These are phyloP conservation scores for Etheostoma nigrum DNA, from an alignment of 2,797 vertebrate genomes.

Conservation along the genomic window DNA sequence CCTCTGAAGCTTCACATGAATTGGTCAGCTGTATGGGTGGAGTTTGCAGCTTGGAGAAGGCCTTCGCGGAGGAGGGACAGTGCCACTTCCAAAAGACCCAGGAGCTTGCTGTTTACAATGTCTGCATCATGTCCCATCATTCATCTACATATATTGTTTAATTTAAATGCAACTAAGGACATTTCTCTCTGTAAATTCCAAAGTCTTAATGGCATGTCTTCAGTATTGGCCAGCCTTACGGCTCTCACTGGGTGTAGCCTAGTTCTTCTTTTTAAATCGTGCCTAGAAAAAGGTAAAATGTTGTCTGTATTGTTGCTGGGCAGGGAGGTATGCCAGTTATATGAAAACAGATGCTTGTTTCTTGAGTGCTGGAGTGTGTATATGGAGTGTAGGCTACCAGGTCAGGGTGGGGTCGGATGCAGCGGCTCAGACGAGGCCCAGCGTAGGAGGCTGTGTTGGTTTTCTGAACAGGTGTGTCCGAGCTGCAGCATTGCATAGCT, in stretches of 20 bases:
- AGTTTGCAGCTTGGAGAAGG: too few species aligned
- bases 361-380: not conserved
- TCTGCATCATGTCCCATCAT: not conserved
- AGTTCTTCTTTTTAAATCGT: constrained; percentile 54
- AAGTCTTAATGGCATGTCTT: constrained; percentile 41
- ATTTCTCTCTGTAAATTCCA: constrained; percentile 38
- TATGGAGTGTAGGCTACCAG: constrained; percentile 5
- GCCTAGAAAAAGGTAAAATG: constrained; percentile 47
- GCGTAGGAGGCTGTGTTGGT: constrained; percentile 28
- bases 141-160: not conserved
- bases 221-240: constrained; percentile 33
- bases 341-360: constrained; percentile 25
- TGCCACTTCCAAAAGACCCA: too few species aligned
- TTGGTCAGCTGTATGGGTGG: too few species aligned
- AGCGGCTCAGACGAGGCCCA: constrained; percentile 28
- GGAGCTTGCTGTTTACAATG: not conserved
- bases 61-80: too few species aligned
- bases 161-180: constrained; percentile 39
- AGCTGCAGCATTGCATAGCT: constrained; percentile 65
- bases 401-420: constrained; percentile 49
- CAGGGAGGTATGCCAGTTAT: not conserved
- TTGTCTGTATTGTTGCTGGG: constrained; percentile 41
- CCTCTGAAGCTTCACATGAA: too few species aligned
- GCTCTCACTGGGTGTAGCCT: constrained; percentile 60
- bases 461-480: constrained; percentile 75